Base-by-base conservation (phyloP, 2,113 vertebrate species). In the Psephotus haematonotus region DNA sequence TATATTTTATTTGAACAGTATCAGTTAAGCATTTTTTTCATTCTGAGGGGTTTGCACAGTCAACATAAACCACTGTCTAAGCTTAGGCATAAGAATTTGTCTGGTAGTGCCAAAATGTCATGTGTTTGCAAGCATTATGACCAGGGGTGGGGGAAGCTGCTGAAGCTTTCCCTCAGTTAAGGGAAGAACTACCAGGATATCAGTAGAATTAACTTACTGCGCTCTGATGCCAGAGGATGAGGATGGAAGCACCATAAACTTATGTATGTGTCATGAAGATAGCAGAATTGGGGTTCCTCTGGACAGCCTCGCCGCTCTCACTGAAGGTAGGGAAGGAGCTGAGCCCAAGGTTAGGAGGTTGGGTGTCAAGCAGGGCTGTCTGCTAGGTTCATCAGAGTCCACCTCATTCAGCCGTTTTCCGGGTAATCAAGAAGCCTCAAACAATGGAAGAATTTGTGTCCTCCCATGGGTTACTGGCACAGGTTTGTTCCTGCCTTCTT, bases 281-380 rank as follows among this genome's bases (percentile, higher is more conserved):
- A 47, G 76, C 1, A 1, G 68, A 14, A 15, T 10, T 22, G 25
- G 68, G n/a, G 12, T 81, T 81, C 35, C 22, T 87, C 13, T 22
- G 31, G 60, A 74, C n/a, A 68, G 8, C 39, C 18, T 39, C 35
- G n/a, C 13, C 0, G 0, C 3, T n/a, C 63, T 57, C 33, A 13
- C 16, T 44, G 53, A 3, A 5, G 17, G 35, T 50, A 17, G 35
- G 12, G 55, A 76, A 43, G 29, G 55, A 64, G 19, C 23, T 50
- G 35, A 76, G 12, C 18, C 15, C 43, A 17, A 49, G 35, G 27
- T 33, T 81, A 33, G 41, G 76, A 55, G 31, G 63, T 3, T 64
- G 63, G 33, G 35, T 39, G n/a, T 41, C n/a, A 60, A 43, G 25
- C 10, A 74, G 27, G 9, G 35, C 41, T 68, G 35, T 39, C 80